phyloP scores from a whole-genome alignment of 2,797 vertebrate species.

The Parauchenoglanis punctatus region DNA sequence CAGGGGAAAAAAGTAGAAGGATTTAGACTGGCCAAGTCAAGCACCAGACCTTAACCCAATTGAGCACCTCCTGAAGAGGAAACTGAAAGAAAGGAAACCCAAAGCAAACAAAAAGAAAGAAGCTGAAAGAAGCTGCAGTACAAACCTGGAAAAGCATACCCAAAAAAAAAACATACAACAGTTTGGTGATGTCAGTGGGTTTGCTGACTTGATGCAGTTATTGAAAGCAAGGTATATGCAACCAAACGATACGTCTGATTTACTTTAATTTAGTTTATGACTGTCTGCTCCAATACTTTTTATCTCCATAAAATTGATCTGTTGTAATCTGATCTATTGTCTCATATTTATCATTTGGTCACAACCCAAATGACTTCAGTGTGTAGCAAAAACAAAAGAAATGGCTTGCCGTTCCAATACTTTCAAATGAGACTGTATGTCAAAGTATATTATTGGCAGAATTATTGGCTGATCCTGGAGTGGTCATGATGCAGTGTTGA shows the following conservation, averaged over 20 bases:
- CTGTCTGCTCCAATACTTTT: neutral
- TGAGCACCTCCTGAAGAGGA: neutral
- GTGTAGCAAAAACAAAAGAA: neutral
- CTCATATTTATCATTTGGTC: neutral
- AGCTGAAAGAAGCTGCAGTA: neutral
- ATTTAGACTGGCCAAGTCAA: neutral
- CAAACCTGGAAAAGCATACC: neutral
- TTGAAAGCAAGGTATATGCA: neutral
- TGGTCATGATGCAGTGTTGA: neutral
- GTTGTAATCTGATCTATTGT: neutral
- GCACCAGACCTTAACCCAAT: neutral
- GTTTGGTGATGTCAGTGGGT: neutral
- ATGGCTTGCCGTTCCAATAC: neutral
- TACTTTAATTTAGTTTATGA: neutral
- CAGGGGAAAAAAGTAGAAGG: neutral
- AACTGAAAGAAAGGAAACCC: neutral
- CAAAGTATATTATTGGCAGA: neutral
- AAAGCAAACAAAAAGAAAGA: neutral
- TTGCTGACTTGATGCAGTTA: neutral
- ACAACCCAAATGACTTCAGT: neutral
- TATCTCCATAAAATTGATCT: neutral
- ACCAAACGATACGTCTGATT: neutral
- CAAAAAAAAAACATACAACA: neutral
- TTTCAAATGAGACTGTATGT: neutral
- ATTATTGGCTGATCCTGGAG: neutral